Conservation (phyloP, 2,888 invertebrate species). For the Cephonodes hylas region DNA sequence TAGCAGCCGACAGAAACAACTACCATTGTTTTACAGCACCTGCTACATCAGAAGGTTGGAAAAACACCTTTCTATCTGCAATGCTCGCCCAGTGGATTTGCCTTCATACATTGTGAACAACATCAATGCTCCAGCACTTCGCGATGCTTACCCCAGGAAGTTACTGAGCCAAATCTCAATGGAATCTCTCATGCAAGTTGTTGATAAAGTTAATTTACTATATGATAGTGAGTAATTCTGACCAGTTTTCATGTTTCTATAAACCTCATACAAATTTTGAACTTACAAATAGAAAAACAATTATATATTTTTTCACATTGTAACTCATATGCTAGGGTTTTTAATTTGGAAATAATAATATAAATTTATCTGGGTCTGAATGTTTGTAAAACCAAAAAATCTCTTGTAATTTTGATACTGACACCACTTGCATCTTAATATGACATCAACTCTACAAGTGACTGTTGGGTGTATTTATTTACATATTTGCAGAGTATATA, state of each 20-base stretch:
- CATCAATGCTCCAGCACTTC: slow-evolving; percentile 48
- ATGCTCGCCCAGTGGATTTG: slow-evolving; percentile 79
- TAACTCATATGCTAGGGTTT: background rate
- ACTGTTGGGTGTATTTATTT: no score
- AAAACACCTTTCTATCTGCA: slow-evolving; percentile 87
- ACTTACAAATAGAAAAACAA: background rate
- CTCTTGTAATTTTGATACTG: no score
- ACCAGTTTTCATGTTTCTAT: background rate
- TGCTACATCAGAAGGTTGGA: slow-evolving; percentile 84
- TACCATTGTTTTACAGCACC: slow-evolving; percentile 75
- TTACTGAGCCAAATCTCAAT: slow-evolving; percentile 53
- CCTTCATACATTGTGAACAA: slow-evolving; percentile 82
- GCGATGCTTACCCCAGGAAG: slow-evolving; percentile 37
- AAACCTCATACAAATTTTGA: no score
- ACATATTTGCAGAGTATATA: slow-evolving; percentile 44
- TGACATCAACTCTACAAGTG: no score
- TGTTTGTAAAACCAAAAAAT: no score
- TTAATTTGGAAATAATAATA: background rate
- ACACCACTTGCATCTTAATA: no score
- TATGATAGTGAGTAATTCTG: slow-evolving; percentile 63
- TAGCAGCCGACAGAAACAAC: background rate
- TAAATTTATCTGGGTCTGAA: no score
- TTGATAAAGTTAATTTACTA: slow-evolving; percentile 63
- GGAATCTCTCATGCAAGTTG: slow-evolving; percentile 46
- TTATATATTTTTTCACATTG: background rate